Evolutionary conservation across 2,797 vertebrate species (phyloP).

Genomic region (Gadopsis bispinosus): DNA sequence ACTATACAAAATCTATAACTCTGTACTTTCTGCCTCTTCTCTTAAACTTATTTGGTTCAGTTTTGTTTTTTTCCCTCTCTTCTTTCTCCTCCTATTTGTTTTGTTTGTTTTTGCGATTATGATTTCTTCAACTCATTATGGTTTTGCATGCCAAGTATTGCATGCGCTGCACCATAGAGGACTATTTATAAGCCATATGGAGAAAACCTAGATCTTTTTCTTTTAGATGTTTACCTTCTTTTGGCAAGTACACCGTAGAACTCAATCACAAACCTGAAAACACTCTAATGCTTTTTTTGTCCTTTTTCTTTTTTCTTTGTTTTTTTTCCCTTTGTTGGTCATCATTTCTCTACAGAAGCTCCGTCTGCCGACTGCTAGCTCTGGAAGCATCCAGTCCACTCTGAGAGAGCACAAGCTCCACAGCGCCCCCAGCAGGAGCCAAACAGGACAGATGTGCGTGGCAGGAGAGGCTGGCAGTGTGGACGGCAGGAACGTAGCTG

Average conservation of each 20-base stretch:
- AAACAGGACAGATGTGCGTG: slow-evolving; percentile 72
- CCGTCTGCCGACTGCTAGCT: slow-evolving; percentile 81
- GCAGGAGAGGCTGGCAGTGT: slow-evolving; percentile 80
- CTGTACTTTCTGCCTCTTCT: slow-evolving; percentile 83
- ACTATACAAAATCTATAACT: slow-evolving; percentile 82
- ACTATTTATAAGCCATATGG: slow-evolving; percentile 90
- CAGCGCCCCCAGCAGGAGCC: slow-evolving; percentile 83
- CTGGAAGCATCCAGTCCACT: slow-evolving; percentile 82
- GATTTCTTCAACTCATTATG: slow-evolving; percentile 88
- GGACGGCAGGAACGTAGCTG: slow-evolving; percentile 74
- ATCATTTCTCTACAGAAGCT: slow-evolving; percentile 89
- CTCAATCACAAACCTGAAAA: slow-evolving; percentile 67
- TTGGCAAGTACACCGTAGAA: slow-evolving; percentile 85
- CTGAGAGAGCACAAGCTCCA: slow-evolving; percentile 82
- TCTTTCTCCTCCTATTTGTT: slow-evolving; percentile 83
- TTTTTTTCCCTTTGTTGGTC: slow-evolving; percentile 78
- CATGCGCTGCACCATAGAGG: slow-evolving; percentile 99
- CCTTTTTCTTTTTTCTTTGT: slow-evolving; percentile 74
- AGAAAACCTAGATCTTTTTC: slow-evolving; percentile 86
- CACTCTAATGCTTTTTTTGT: slow-evolving; percentile 84
- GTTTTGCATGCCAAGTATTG: slow-evolving; percentile 98
- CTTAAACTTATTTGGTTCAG: slow-evolving; percentile 83
- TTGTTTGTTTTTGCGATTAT: slow-evolving; percentile 85
- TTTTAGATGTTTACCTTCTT: slow-evolving; percentile 88
- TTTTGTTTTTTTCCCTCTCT: slow-evolving; percentile 80